These are phyloP conservation scores for Rhincodon typus DNA, from an alignment of 2,797 vertebrate genomes.

Conservation along the genomic window DNA sequence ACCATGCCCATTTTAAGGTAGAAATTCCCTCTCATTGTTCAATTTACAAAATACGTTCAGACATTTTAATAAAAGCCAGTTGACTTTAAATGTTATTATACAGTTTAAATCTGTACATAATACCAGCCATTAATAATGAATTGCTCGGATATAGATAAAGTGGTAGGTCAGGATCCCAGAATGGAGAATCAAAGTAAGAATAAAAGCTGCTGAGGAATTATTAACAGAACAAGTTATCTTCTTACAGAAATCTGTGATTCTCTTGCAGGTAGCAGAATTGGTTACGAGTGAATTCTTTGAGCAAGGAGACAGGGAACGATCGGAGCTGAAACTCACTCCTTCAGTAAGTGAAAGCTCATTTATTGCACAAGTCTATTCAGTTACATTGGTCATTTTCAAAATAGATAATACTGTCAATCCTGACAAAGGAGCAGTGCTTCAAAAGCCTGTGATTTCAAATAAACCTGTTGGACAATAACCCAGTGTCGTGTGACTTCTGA, in stretches of 20 bases:
- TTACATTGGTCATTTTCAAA: neutral
- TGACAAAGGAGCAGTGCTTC: too few relatives aligned
- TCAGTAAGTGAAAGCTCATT: constrained; percentile 67
- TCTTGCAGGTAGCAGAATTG: constrained; percentile 85
- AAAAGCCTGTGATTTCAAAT: too few relatives aligned
- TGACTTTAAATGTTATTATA: neutral
- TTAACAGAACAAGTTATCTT: neutral
- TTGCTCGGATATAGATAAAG: neutral
- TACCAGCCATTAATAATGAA: neutral
- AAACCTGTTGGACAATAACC: too few relatives aligned
- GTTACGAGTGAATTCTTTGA: constrained; percentile 98
- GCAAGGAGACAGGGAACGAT: constrained; percentile 93
- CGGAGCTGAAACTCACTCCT: constrained; percentile 92
- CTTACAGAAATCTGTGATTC: constrained; percentile 9
- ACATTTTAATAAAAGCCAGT: neutral
- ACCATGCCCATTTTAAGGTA: neutral
- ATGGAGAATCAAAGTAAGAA: neutral
- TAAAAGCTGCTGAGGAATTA: neutral
- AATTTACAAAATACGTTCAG: neutral
- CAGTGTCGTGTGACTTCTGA: too few relatives aligned
- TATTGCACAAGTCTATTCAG: neutral
- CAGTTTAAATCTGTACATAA: neutral
- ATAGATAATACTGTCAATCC: neutral
- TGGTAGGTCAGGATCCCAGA: neutral
- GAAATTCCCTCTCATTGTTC: neutral